phyloP scores from a whole-genome alignment of 2,113 vertebrate species.

The Rhinolophus sinicus region DNA sequence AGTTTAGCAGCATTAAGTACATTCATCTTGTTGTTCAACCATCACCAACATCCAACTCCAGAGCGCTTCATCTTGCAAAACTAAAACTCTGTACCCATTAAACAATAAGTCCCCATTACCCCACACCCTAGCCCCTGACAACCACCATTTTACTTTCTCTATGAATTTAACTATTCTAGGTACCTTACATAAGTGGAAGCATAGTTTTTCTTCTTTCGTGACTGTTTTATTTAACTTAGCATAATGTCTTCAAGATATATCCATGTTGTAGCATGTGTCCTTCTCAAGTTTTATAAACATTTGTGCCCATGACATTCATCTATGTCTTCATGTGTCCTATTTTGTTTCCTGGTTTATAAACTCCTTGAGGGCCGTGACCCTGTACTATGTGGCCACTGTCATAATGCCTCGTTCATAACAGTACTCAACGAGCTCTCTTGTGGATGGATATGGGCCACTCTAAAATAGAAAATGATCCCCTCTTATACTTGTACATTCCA shows the following conservation, averaged over 20 bases:
- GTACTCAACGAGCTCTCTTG: neutral
- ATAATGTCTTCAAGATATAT: neutral
- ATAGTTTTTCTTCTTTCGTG: neutral
- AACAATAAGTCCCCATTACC: neutral
- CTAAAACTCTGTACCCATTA: neutral
- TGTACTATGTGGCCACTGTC: neutral
- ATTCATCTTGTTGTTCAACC: neutral
- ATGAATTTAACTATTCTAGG: neutral
- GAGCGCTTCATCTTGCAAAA: neutral
- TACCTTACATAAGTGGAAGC: neutral
- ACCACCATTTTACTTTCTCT: neutral
- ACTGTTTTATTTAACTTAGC: conserved; percentile 3
- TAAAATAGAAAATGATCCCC: neutral
- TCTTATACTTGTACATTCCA: neutral
- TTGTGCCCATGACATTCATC: neutral
- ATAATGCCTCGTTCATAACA: neutral
- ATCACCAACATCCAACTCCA: neutral
- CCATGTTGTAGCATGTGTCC: neutral
- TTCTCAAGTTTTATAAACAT: neutral
- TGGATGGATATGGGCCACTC: neutral
- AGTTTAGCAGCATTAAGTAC: neutral
- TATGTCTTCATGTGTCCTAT: neutral
- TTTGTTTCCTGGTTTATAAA: conserved; percentile 7
- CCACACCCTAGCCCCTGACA: neutral
- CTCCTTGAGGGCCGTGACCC: neutral